A percentile compares a stretch with the other conserved stretches of the same genome.
Conservation (phyloP, 2,797 vertebrate species). For the Sphaeramia orbicularis region DNA sequence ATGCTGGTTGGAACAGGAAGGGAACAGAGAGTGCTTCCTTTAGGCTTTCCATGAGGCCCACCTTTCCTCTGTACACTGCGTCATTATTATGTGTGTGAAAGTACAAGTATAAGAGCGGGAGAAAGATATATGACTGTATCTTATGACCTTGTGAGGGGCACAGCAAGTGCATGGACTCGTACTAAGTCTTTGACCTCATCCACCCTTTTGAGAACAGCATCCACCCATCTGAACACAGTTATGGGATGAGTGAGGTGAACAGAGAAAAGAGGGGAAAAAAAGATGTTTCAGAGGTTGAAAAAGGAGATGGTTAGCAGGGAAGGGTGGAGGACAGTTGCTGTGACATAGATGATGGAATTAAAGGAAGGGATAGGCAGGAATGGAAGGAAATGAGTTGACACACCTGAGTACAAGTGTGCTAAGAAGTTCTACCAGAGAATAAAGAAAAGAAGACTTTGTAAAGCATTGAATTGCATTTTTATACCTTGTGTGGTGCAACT, state of each 20-base stretch:
- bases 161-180: slow-evolving; percentile 21
- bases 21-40: slow-evolving; percentile 78
- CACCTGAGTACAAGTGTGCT: slow-evolving; percentile 29
- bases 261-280: slow-evolving; percentile 20
- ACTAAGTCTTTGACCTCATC: slow-evolving; percentile 22
- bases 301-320: slow-evolving; percentile 34
- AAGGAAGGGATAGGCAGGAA: slow-evolving; percentile 53
- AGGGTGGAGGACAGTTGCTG: slow-evolving; percentile 45
- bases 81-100: slow-evolving; percentile 44
- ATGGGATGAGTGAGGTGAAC: background rate
- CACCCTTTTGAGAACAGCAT: slow-evolving; percentile 18
- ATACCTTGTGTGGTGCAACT: background rate
- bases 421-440: background rate
- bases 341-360: slow-evolving; percentile 48
- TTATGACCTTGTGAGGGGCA: background rate
- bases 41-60: slow-evolving; percentile 67
- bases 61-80: slow-evolving; percentile 69
- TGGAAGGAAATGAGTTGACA: slow-evolving; percentile 45
- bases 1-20: slow-evolving; percentile 67
- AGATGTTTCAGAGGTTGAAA: slow-evolving; percentile 10
- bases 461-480: no score
- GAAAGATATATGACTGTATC: background rate
- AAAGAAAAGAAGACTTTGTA: no score
- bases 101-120: slow-evolving; percentile 19
- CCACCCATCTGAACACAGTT: slow-evolving; percentile 26